Base-by-base conservation (phyloP, 1,140 invertebrate genomes). In the Campodea augens region DNA sequence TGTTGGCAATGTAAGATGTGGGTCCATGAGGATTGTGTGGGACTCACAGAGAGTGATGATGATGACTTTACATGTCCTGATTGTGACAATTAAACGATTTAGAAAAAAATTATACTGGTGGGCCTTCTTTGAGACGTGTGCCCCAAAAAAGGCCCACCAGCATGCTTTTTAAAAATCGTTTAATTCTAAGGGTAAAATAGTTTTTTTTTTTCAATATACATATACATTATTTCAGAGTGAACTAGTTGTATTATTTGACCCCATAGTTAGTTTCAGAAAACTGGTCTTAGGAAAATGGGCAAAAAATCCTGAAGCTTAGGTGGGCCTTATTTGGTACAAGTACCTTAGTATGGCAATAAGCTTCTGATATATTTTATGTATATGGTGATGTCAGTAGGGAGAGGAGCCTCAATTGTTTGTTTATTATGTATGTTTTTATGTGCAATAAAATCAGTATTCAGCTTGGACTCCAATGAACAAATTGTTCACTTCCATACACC, bases 11-110 rank as follows among this genome's bases (percentile, higher is more conserved):
- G 38, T 36, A 10, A 21, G 37, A 27, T 37, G 23, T 41, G 25
- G 32, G 32, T 43, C 4, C 27, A 40, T 38, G 25, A 49, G 36
- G 44, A 38, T 41, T 41, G 50, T 47, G 43, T 49, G 42, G 25
- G 43, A 23, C 19, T 45, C 25, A 23, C 45, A 43, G 19, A 22
- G 39, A 25, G 44, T 41, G 40, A 38, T 40, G 15, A 38, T 42
- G 27, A 41, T 49, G 15, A 15, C 21, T 36, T 32, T 7, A 38
- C 44, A 40, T 47, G 44, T 41, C 50, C 21, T 41, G 38, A 19
- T 44, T 39, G 18, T 42, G 22, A n/a, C 19, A 20, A n/a, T n/a
- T 41, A 41, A 41, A n/a, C 15, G 15, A 15, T 32, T 10, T 32
- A 32, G 27, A 32, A 10, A 32, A 15, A 15, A 32, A 7, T 32